Evolutionary conservation across 1,140 invertebrate genomes (phyloP).

Genomic region (Trichonephila clavipes): DNA sequence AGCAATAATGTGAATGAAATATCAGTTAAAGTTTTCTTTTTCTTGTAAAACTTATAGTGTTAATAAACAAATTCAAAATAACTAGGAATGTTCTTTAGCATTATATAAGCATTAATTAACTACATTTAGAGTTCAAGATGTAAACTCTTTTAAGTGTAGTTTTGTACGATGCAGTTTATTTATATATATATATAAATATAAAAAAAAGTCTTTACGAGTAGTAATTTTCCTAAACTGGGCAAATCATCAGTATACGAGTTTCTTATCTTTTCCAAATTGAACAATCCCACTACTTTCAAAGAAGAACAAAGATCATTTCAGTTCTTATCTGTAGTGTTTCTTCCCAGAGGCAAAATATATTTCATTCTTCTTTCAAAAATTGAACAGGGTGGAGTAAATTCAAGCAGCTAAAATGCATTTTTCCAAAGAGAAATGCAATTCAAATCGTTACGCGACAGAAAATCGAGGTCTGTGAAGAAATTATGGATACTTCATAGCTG

Average conservation of each 20-base stretch:
- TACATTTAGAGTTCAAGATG: background rate
- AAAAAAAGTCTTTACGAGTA: background rate
- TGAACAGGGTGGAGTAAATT: background rate
- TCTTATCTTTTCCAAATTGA: slow-evolving; percentile 11
- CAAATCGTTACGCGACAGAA: slow-evolving; percentile 34
- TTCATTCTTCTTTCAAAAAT: slow-evolving; percentile 12
- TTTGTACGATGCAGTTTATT: background rate
- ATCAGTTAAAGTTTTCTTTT: too few species aligned
- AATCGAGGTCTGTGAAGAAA: slow-evolving; percentile 22
- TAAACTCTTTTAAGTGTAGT: background rate
- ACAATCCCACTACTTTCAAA: background rate
- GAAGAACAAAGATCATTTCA: background rate
- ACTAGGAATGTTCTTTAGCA: too few species aligned
- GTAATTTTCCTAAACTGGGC: background rate
- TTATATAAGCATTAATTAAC: too few species aligned
- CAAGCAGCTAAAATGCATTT: slow-evolving; percentile 8
- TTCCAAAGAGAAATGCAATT: slow-evolving; percentile 4
- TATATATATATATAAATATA: background rate
- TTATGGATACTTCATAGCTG: slow-evolving; percentile 26
- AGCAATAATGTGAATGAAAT: too few species aligned
- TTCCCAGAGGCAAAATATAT: slow-evolving; percentile 1
- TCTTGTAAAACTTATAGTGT: too few species aligned
- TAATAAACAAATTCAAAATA: too few species aligned
- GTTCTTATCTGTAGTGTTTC: slow-evolving; percentile 7
- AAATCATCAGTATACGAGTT: background rate